Evolutionary conservation across 53 echinoderm and acorn worm species (phyloP).

Genomic region (Apostichopus leukothele): DNA sequence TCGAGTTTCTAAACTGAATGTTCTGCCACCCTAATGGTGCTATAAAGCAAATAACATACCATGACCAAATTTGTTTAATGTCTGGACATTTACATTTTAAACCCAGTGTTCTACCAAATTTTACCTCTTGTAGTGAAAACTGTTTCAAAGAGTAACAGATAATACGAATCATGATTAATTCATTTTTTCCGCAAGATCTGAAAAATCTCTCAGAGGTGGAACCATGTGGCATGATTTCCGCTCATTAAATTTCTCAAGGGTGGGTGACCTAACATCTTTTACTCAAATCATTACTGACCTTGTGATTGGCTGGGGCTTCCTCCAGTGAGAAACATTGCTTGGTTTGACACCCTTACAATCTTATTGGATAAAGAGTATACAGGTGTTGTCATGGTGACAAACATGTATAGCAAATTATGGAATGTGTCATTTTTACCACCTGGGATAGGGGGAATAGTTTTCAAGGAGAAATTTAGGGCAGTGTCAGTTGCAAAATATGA

Average conservation of each 20-base stretch:
- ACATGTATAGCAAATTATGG: background rate
- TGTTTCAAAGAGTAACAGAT: too few species aligned
- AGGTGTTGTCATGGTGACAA: constrained; percentile 11
- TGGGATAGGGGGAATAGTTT: background rate
- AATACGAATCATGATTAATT: too few species aligned
- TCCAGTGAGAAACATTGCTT: background rate
- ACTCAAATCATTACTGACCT: background rate
- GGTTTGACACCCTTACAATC: background rate
- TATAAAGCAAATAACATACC: too few species aligned
- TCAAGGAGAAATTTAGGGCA: background rate
- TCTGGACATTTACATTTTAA: too few species aligned
- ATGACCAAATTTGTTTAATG: too few species aligned
- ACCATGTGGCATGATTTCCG: background rate
- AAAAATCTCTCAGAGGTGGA: too few species aligned
- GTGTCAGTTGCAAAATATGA: background rate
- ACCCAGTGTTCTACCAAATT: too few species aligned
- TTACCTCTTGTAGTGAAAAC: too few species aligned
- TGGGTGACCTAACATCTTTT: background rate
- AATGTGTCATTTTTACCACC: background rate
- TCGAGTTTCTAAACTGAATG: too few species aligned
- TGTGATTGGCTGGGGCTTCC: background rate
- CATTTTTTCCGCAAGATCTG: too few species aligned
- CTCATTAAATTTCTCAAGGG: background rate
- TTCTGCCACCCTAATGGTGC: too few species aligned
- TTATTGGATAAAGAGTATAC: background rate